Evolutionary conservation across 2,888 invertebrate genomes (phyloP), one percentile per base, ranked within the genome.

Genomic region (Euphydryas editha): DNA sequence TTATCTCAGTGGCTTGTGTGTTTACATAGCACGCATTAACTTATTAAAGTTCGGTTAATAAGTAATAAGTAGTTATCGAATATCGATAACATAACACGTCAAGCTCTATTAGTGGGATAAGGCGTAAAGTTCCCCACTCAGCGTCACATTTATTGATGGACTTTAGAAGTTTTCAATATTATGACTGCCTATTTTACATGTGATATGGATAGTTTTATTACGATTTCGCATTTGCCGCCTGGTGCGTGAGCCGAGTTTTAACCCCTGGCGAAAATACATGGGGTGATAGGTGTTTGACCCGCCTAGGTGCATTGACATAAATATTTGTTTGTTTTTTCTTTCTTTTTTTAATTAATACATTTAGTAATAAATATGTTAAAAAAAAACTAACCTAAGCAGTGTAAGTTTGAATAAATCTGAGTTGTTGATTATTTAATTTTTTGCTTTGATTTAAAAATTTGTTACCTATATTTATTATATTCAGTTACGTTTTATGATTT

Each of bases 111-210:
- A 69, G 68, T 69, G 75, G 76, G 77, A 80, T 81, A 78, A 81
- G 78, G 77, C 79, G 80, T 81, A 81, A 77, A 81, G 79, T 83
- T 85, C 90, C 89, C 91, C 85, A 84, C 82, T 82, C 87, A 82
- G 83, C 83, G 85, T 77, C 86, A 87, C 89, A 87, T 89, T 92
- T 92, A 92, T 92, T 92, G 92, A 91, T 91, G 92, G 90, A 88
- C 88, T 91, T 91, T 90, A 87, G 88, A 90, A 92, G 85, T 92
- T 92, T 92, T 90, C 92, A 92, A 89, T 90, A 90, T 92, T 90
- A 92, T 91, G 86, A 76, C 73, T 74, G 71, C 88, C 87, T 91
- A 88, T 88, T 92, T 92, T 92, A 92, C 92, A 92, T 92, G 88
- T 86, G 81, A 83, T 83, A 83, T 79, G 86, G 86, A 86, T 86